These are phyloP conservation scores for Amphimedon queenslandica DNA, from an alignment of 37 sponge, comb jelly and placozoan genomes.

Conservation along the genomic window DNA sequence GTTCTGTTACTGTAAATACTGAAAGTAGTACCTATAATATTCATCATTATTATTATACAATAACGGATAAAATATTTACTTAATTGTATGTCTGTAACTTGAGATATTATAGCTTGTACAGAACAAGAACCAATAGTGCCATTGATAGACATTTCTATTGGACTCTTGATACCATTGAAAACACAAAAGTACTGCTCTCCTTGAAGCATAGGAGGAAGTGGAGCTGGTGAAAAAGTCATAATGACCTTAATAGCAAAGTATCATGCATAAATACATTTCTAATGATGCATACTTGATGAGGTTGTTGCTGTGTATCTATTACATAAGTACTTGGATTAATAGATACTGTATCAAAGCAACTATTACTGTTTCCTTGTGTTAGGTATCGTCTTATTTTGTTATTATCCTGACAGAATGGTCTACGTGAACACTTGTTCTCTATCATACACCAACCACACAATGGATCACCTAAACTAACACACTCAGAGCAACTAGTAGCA, in stretches of 20 bases:
- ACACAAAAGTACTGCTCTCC: conserved; percentile 14
- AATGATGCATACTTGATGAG: not conserved
- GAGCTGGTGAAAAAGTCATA: too few relatives aligned
- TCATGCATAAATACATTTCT: not conserved
- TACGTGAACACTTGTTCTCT: conserved; percentile 82
- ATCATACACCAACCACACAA: conserved; percentile 91
- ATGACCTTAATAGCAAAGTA: not conserved
- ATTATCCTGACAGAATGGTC: conserved; percentile 59
- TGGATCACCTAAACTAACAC: conserved; percentile 42
- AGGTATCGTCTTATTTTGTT: conserved; percentile 22
- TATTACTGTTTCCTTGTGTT: conserved; percentile 2
- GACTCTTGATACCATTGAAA: not conserved
- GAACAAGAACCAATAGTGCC: conserved; percentile 10
- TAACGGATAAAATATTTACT: too few relatives aligned
- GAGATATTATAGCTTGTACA: conserved; percentile 14
- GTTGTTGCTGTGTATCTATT: not conserved
- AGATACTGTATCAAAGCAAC: conserved; percentile 8
- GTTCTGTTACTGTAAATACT: not conserved
- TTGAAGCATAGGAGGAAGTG: conserved; percentile 13
- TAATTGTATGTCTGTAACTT: not conserved
- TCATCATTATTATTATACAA: not conserved
- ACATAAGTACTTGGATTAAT: conserved; percentile 15
- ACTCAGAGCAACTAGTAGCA: conserved; percentile 31
- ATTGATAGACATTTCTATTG: conserved; percentile 6
- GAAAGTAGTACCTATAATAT: not conserved